These are phyloP conservation scores for Tenrec ecaudatus DNA, from an alignment of 2,113 vertebrate species.

Conservation along the genomic window DNA sequence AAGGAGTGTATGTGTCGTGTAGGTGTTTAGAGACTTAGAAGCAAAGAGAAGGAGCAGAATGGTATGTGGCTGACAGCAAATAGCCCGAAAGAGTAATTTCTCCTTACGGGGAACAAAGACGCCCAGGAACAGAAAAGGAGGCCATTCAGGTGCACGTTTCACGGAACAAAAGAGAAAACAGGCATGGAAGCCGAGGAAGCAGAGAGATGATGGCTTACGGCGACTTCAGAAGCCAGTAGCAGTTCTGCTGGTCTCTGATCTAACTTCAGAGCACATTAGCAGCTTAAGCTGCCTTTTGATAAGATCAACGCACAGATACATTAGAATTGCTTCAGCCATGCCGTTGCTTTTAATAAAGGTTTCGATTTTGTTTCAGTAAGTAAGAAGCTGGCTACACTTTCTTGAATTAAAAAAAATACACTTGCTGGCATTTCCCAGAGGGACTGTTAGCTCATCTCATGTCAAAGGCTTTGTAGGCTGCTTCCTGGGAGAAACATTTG, in stretches of 20 bases:
- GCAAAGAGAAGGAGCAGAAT: background rate
- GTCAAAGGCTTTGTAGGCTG: background rate
- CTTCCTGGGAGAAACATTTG: background rate
- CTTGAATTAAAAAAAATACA: constrained; percentile 1
- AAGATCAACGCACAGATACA: constrained; percentile 27
- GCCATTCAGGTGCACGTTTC: background rate
- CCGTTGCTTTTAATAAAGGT: constrained; percentile 18
- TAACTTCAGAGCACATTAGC: constrained; percentile 11
- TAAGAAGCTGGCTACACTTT: constrained; percentile 37
- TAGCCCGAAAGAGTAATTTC: background rate
- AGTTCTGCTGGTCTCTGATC: background rate
- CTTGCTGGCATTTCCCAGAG: constrained; percentile 32
- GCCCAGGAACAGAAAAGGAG: constrained; percentile 3
- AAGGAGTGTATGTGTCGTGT: background rate
- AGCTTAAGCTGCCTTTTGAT: background rate
- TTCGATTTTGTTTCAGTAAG: constrained; percentile 46
- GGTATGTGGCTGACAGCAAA: background rate
- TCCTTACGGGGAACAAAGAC: background rate
- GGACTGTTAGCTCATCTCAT: background rate
- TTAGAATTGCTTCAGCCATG: background rate
- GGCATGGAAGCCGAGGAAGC: background rate
- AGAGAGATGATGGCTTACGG: background rate
- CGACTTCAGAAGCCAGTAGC: background rate
- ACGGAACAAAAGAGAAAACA: constrained; percentile 8
- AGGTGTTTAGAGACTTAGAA: background rate